These are phyloP conservation scores for Carassius gibelio DNA, from an alignment of 2,113 vertebrate genomes.

Conservation along the genomic window DNA sequence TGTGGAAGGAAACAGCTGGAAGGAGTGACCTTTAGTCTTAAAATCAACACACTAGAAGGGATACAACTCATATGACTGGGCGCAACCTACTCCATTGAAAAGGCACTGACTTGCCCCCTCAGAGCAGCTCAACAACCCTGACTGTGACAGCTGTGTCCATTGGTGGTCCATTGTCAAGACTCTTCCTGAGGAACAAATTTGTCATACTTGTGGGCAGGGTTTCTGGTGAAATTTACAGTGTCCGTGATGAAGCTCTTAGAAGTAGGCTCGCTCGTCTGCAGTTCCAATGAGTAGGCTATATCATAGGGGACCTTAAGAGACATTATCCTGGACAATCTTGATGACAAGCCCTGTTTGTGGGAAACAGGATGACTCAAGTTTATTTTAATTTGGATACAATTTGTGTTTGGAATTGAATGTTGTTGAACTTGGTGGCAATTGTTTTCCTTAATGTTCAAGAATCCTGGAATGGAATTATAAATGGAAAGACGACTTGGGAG, in stretches of 20 bases:
- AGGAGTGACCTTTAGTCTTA: slow-evolving; percentile 16
- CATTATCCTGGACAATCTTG: background rate
- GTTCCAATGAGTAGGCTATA: background rate
- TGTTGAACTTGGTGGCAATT: background rate
- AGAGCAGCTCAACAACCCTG: background rate
- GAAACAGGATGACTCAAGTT: background rate
- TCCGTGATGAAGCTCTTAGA: background rate
- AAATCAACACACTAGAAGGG: background rate
- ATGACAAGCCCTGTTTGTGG: background rate
- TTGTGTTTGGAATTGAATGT: background rate
- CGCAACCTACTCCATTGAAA: background rate
- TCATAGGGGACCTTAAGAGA: background rate
- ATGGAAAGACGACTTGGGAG: background rate
- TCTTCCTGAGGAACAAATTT: slow-evolving; percentile 21
- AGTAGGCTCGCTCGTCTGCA: background rate
- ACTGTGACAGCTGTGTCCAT: slow-evolving; percentile 24
- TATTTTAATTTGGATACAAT: background rate
- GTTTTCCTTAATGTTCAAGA: background rate
- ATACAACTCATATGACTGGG: background rate
- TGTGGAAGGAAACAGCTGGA: slow-evolving; percentile 38
- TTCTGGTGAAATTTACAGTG: background rate
- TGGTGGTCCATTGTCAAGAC: slow-evolving; percentile 1
- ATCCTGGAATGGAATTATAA: background rate
- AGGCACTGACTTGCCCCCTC: background rate
- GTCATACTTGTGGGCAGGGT: slow-evolving; percentile 2